These are phyloP conservation scores for Potorous gilbertii DNA, from an alignment of 2,797 vertebrate species.

Conservation along the genomic window DNA sequence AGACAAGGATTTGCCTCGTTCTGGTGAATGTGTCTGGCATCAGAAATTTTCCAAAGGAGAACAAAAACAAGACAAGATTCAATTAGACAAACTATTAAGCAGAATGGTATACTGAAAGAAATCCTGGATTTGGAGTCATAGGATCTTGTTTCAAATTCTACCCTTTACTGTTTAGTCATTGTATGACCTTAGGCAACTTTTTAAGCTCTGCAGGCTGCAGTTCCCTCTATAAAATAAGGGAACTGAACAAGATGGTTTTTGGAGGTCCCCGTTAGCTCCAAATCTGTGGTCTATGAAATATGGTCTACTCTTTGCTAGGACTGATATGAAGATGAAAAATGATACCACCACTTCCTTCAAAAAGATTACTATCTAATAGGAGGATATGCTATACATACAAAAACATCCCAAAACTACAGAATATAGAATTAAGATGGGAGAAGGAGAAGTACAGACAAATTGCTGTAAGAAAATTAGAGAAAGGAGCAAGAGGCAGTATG, in stretches of 20 bases:
- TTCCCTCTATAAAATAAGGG: neutral
- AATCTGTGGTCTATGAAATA: neutral
- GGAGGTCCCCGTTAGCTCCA: neutral
- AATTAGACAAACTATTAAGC: neutral
- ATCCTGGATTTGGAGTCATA: neutral
- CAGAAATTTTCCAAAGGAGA: neutral
- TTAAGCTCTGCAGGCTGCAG: neutral
- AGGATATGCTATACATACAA: neutral
- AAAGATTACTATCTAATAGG: neutral
- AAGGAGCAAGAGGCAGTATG: neutral
- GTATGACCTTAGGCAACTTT: neutral
- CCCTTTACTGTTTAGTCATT: neutral
- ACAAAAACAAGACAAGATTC: neutral
- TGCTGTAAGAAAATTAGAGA: neutral
- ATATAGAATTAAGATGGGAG: neutral
- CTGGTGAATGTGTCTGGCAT: neutral
- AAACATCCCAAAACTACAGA: neutral
- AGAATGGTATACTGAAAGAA: neutral
- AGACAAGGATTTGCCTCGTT: neutral
- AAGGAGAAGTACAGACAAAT: neutral
- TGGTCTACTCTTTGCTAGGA: neutral
- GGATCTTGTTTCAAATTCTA: neutral
- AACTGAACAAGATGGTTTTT: neutral
- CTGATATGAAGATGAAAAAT: neutral
- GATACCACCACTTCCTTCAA: neutral